Base-by-base conservation (phyloP, 2,797 vertebrate species). In the Vultur gryphus region DNA sequence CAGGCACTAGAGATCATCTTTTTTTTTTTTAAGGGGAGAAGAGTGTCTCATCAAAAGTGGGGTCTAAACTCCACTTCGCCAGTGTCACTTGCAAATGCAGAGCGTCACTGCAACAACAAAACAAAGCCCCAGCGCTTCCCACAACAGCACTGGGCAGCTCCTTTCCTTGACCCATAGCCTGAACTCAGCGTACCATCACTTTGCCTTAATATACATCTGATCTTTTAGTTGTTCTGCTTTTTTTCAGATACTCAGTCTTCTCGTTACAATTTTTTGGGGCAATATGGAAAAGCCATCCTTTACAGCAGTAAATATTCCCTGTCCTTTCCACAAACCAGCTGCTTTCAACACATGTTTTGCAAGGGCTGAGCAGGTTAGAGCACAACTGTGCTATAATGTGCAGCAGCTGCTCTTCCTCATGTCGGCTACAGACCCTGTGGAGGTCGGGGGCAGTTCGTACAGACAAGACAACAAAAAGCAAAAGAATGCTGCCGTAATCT, bases 81-180 rank as follows among this genome's bases (percentile, higher is more conserved):
- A 55, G 39, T 43, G 58, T 57, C 26, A 6, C 16, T 89, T 76
- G 37, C 58, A 85, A 72, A 72, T 65, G 35, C 44, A 82, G 16
- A 66, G 7, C 1, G 4, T 52, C 13, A 25, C 7, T 37, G 7
- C 0, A 0, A 51, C 1, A 1, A 31, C 7, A 16, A 71, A 87
- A 65, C 10, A 69, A 83, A 94, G 59, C 7, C n/a, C 15, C 10
- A 23, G 13, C 26, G 23, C 41, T 67, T 92, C 31, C 48, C 48
- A 21, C 20, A 71, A 23, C 5, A 35, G 16, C 2, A 2, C 39
- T 58, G 35, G 39, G 29, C 21, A 89, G 17, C n/a, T 75, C 4
- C 10, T 83, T 93, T 70, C 31, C 41, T 67, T 75, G 24, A 58
- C 37, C 24, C 2, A 2, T 19, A 73, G 33, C 33, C 23, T 61